Base-by-base conservation (phyloP, 2,888 invertebrate species). In the Macrosoma leucophasiata region DNA sequence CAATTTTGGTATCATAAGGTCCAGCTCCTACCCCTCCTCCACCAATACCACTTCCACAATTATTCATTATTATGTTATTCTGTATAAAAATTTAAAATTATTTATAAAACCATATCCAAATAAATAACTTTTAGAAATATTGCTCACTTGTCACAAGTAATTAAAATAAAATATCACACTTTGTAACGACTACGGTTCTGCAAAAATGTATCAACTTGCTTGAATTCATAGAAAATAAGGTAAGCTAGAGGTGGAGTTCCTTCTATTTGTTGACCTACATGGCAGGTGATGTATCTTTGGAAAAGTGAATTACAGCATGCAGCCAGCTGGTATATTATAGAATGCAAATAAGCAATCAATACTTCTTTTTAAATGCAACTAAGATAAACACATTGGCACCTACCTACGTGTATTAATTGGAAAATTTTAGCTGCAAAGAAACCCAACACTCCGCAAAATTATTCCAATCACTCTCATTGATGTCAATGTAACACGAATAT, bases 1-100 rank as follows among this genome's bases (percentile, higher is more conserved):
- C 96, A 68, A 96, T 96, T 87, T 95, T 95, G 44, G 94, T 90
- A 78, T 94, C 93, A 71, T 91, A 91, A 39, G 88, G 84, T 24
- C 87, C 81, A 44, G 88, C 71, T 15, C 63, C 67, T 19, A 62
- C 12, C 6, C 35, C 35, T 21, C 65, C 66, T 15, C 58, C 62
- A 19, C 64, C 68, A 42, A 66, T 61, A 43, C 62, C 66, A 42
- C 50, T 46, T 13, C 67, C 67, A 59, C 73, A 76, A 47, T 76
- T 81, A 57, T 81, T 82, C 82, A 70, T 70, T 41, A 40, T 55
- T 50, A 36, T 35, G 37, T 34, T 34, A 39, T n/a, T n/a, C n/a
- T n/a, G n/a, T n/a, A n/a, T n/a, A 33, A 33, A 33, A 28, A 23
- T 33, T 5, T 7, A 4, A 5, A 33, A 33, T 33, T 23, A 33